Evolutionary conservation across 2,797 vertebrate genomes (phyloP).

Genomic region (Arnoldichthys spilopterus): DNA sequence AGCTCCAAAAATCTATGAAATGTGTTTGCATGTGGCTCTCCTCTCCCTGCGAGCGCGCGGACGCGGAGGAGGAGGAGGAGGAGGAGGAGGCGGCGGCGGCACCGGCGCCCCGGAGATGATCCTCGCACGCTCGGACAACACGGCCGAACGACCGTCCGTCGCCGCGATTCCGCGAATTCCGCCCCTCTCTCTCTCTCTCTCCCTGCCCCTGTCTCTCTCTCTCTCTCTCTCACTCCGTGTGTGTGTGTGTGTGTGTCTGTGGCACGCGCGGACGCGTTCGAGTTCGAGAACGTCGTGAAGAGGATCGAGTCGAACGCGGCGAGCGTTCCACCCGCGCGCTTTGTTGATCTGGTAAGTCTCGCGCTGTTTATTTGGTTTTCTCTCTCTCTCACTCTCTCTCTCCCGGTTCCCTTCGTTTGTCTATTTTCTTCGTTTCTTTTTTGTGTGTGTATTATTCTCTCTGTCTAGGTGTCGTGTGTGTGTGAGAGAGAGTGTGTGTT

Average conservation of each 20-base stretch:
- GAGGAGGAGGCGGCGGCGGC: no score
- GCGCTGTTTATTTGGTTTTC: no score
- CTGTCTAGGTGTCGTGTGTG: background rate
- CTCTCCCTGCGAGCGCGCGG: slow-evolving; percentile 77
- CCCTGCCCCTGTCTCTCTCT: background rate
- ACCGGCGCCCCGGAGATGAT: slow-evolving; percentile 58
- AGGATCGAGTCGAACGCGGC: background rate
- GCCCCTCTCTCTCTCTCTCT: background rate
- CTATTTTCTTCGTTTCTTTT: background rate
- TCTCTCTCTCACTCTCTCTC: background rate
- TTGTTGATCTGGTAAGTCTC: slow-evolving; percentile 1
- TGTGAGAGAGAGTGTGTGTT: background rate
- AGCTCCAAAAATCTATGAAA: slow-evolving; percentile 92
- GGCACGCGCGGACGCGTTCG: background rate
- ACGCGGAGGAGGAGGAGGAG: slow-evolving; percentile 94
- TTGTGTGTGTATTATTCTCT: background rate
- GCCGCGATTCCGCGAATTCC: background rate
- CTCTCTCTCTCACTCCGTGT: background rate
- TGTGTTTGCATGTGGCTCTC: slow-evolving; percentile 88
- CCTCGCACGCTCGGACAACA: slow-evolving; percentile 66
- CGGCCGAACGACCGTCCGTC: slow-evolving; percentile 41
- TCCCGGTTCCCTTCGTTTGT: background rate
- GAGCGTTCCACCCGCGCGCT: background rate
- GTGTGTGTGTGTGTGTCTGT: background rate
- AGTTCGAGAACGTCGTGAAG: slow-evolving; percentile 4